Base-by-base conservation (phyloP, 2,113 vertebrate species). In the Piaya cayana region DNA sequence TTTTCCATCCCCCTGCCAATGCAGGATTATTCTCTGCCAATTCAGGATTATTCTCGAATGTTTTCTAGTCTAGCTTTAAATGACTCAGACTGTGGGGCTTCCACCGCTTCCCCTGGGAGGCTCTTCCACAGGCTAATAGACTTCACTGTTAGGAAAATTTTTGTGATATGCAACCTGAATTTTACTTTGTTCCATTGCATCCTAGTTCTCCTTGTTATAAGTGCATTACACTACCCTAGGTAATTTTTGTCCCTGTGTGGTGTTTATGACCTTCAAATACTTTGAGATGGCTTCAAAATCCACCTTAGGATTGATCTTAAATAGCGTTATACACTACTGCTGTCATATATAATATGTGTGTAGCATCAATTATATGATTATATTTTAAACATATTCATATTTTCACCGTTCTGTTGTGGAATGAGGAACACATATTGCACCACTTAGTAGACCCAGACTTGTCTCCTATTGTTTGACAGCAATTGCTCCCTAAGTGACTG, bases 1-100 rank as follows among this genome's bases (percentile, higher is more conserved):
- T 96, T 97, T 97, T 97, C 95, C 94, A 92, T 74, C 84, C 96
- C 92, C 64, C 82, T 95, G 96, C 96, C 96, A 97, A 92, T 75
- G 70, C 17, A 95, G 84, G 67, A 79, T 92, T 90, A 77, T 71
- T 93, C 93, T 80, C 56, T 97, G 96, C 96, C 97, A 96, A 96
- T 89, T 86, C 79, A 96, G 95, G 95, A 95, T 97, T 97, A 97
- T 96, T 96, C 96, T 97, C 49, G 30, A 97, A 97, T 97, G 92
- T 97, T 94, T 97, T 93, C 90, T 96, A 86, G 95, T 97, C 96
- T 97, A 86, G 95, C 60, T 97, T 95, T 95, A 87, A 96, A 96
- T 97, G 95, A 97, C 88, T 97, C 95, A 96, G 96, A 95, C 96
- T 94, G 84, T 63, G 86, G 96, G 96, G 93, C 90, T 97, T 96